Evolutionary conservation across 1,140 invertebrate genomes (phyloP), one percentile per base, ranked within the genome.

Genomic region (Ceratosolen fusciceps): DNA sequence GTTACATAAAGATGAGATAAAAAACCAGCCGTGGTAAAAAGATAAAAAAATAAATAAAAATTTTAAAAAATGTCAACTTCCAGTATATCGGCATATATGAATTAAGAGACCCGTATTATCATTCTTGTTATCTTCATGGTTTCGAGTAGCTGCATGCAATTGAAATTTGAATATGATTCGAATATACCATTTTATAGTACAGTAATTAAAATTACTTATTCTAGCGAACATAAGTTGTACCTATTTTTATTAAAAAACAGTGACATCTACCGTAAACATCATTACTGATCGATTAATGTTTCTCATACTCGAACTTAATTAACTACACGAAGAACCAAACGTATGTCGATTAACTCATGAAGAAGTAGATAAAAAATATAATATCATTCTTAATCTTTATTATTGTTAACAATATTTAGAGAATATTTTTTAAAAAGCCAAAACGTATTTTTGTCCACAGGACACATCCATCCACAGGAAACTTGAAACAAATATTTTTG

Each of bases 41-140:
- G 24, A 67, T 49, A 70, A 43, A 58, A 49, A n/a, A n/a, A n/a
- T n/a, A n/a, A n/a, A n/a, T n/a, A n/a, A n/a, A n/a, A 73, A 37
- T 34, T 19, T 0, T 31, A 37, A 52, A 56, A 49, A 77, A 72
- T 77, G 31, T 71, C 85, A 85, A 83, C 74, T 68, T 58, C 1
- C 2, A 37, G 52, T 75, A 21, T 43, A 73, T n/a, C 65, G 83
- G 79, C 80, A 82, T 80, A 82, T 80, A 83, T 85, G 83, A 75
- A 82, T 76, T 70, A 37, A 39, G 29, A 39, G n/a, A 4, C 10
- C 19, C 31, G 71, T 43, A 29, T 73, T 73, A 74, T 56, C 16
- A 31, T 26, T 4, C 24, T 24, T 24, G 26, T 60, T 75, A 62
- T 74, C 60, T 76, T 43, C 26, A 7, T 26, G n/a, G 7, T 77